Conservation (phyloP, 2,113 vertebrate genomes). For the Daboia siamensis region DNA sequence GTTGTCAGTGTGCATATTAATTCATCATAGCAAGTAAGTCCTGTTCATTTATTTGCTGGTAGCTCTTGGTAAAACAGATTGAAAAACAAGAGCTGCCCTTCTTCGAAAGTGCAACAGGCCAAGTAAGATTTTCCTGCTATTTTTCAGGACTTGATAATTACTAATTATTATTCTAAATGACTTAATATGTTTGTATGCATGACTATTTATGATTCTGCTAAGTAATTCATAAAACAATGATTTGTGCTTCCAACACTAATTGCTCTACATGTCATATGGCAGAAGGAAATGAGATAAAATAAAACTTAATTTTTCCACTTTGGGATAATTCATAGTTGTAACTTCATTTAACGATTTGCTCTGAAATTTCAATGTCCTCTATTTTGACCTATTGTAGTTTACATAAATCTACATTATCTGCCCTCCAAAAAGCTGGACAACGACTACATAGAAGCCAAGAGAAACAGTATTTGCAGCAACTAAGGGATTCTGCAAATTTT, state of each 20-base stretch:
- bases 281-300: neutral
- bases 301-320: neutral
- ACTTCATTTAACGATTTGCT: neutral
- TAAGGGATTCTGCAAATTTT: neutral
- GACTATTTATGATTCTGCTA: constrained; percentile 74
- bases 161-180: constrained; percentile 72
- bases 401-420: neutral
- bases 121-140: constrained; percentile 66
- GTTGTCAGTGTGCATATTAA: constrained; percentile 80
- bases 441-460: neutral
- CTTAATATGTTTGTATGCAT: constrained; percentile 77
- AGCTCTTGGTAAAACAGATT: constrained; percentile 71
- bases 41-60: constrained; percentile 74
- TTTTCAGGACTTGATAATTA: constrained; percentile 74
- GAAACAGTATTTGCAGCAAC: neutral
- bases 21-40: constrained; percentile 75
- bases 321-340: neutral
- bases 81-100: constrained; percentile 70
- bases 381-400: neutral
- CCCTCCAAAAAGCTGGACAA: neutral
- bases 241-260: constrained; percentile 54
- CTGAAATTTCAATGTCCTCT: neutral
- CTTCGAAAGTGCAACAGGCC: constrained; percentile 70
- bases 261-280: constrained; percentile 24
- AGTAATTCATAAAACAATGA: constrained; percentile 56